These are phyloP conservation scores for Zaprionus vittiger DNA, from an alignment of 1,140 invertebrate genomes.

Conservation along the genomic window DNA sequence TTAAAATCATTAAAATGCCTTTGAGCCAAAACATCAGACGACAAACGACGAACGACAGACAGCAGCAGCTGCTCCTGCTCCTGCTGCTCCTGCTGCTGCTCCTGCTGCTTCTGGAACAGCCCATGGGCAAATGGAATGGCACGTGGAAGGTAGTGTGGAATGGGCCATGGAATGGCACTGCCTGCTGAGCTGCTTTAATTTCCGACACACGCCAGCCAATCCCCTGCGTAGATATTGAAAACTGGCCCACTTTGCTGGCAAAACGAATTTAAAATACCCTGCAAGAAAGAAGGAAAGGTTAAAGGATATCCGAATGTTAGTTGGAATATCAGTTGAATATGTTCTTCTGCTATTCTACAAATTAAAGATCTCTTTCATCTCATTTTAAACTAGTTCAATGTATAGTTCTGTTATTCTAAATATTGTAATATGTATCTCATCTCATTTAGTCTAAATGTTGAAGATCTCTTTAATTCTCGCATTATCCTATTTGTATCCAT, in stretches of 20 bases:
- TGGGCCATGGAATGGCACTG: conserved; percentile 16
- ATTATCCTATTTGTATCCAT: not conserved
- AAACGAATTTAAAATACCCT: conserved; percentile 6
- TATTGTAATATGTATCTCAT: too few relatives aligned
- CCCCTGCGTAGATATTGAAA: conserved; percentile 12
- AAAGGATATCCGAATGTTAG: too few relatives aligned
- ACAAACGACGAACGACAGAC: conserved; percentile 8
- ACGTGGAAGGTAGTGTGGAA: conserved; percentile 8
- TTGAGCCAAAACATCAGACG: conserved; percentile 54
- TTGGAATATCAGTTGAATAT: too few relatives aligned
- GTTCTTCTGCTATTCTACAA: too few relatives aligned
- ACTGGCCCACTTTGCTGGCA: not conserved
- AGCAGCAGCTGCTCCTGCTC: conserved; percentile 15
- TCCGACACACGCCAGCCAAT: conserved; percentile 56
- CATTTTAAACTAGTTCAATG: too few relatives aligned
- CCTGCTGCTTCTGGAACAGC: conserved; percentile 19
- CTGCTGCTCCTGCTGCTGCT: conserved; percentile 9
- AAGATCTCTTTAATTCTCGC: not conserved
- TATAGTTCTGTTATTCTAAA: too few relatives aligned
- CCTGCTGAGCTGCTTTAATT: conserved; percentile 63
- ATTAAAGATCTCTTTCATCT: too few relatives aligned
- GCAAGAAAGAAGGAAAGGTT: not conserved
- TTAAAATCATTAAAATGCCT: conserved; percentile 81
- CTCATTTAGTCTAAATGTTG: not conserved
- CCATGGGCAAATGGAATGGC: conserved; percentile 20